Base-by-base conservation (phyloP, 37 sponge, comb jelly and placozoan species). In the Aplysina aerophoba region DNA sequence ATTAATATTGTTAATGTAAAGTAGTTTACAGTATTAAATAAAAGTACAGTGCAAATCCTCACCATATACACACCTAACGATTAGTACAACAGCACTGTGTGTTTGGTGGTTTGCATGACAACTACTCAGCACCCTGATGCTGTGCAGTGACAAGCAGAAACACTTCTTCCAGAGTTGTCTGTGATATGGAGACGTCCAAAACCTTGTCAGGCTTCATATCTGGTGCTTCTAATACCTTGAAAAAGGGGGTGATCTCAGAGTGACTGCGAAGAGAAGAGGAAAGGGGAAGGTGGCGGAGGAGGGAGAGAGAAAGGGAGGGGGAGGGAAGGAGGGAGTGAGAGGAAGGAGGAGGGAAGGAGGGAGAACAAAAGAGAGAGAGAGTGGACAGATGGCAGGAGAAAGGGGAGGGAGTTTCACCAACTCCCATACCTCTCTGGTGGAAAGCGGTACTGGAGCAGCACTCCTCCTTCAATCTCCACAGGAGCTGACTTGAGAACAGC, bases 91-190 rank as follows among this genome's bases (percentile, higher is more conserved):
- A n/a, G n/a, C n/a, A n/a, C n/a, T n/a, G n/a, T n/a, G n/a, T 44
- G 50, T 8, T 11, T 44, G 8, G 50, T 8, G 50, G 50, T n/a
- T 62, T 62, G 12, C 28, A 62, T n/a, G 28, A 13, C 12, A 4
- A 62, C 24, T 62, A 27, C 64, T 62, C 24, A 13, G 4, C 28
- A 27, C 27, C 24, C 24, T 62, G 28, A 62, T n/a, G 24, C 28
- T 28, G 64, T 62, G 24, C 78, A 44, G 38, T 84, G 30, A 94
- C 94, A 79, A 85, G 88, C 31, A 94, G 79, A 60, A 94, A 94
- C 27, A 94, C 94, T 57, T 94, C 94, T 41, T 94, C 94, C 16
- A 94, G 86, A 60, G 94, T 94, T 31, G 94, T 94, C 59, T 94
- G 94, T 15, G 94, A 94, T 22, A 94, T 90, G 72, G 91, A 94